Percentiles rank a stretch among this genome's conserved stretches.
phyloP scores from a whole-genome alignment of 2,113 vertebrate genomes.

The Hemiprocne comata region DNA sequence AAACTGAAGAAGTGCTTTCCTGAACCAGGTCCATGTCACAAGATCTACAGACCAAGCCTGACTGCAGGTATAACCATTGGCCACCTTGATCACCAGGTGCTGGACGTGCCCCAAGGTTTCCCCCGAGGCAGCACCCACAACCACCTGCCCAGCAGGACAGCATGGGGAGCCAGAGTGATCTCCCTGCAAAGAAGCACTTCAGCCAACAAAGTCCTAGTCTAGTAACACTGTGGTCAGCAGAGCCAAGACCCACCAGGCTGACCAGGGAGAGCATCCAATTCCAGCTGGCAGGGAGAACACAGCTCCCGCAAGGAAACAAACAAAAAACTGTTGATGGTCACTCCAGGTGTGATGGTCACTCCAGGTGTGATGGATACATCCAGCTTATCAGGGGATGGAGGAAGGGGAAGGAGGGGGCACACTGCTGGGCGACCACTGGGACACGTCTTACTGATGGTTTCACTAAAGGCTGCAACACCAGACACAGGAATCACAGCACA shows the following conservation, averaged over 20 bases:
- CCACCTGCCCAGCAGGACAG: neutral
- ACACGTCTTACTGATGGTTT: fast-evolving
- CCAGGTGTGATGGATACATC: neutral
- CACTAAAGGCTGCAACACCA: neutral
- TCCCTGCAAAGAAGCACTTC: neutral
- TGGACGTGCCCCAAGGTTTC: neutral
- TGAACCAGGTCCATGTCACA: neutral
- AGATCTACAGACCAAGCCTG: neutral
- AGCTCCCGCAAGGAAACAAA: neutral
- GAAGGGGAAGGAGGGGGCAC: fast-evolving
- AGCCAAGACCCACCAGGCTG: fast-evolving
- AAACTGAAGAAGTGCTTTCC: neutral
- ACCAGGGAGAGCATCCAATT: neutral
- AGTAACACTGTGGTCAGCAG: neutral
- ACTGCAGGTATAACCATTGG: neutral
- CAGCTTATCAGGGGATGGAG: neutral
- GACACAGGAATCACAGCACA: neutral
- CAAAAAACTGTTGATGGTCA: neutral
- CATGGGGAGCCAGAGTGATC: neutral
- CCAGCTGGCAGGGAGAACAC: neutral
- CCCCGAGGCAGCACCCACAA: fast-evolving
- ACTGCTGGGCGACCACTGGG: neutral
- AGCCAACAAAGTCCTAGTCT: neutral
- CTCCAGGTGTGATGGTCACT: neutral
- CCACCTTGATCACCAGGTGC: fast-evolving